Percentiles rank a stretch among this genome's conserved stretches.
Conservation (phyloP, 1,140 invertebrate species). For the Gonatopus flavifemur region DNA sequence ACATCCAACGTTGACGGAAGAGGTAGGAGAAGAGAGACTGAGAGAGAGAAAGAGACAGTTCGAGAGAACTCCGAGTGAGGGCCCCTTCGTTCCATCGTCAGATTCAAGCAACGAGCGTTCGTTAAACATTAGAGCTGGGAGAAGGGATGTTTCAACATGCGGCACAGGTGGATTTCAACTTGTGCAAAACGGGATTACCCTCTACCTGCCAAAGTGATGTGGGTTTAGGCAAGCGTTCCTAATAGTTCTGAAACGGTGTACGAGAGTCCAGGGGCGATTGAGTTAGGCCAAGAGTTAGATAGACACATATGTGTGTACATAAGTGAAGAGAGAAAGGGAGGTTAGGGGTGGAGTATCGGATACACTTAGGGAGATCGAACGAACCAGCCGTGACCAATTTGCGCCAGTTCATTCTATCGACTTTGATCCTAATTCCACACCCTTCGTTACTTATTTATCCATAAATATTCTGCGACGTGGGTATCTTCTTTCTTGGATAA, state of each 20-base stretch:
- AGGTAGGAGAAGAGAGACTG: not conserved
- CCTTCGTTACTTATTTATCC: conserved; percentile 1
- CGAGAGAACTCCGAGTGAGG: no score
- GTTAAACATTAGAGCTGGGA: no score
- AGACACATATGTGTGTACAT: conserved; percentile 6
- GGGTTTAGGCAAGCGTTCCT: conserved; percentile 32
- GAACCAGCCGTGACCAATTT: conserved; percentile 58
- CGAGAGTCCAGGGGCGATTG: conserved; percentile 24
- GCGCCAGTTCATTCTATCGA: conserved; percentile 46
- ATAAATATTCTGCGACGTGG: no score
- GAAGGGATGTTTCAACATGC: conserved; percentile 4
- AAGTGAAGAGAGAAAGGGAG: not conserved
- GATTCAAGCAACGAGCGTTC: no score
- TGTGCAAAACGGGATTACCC: conserved; percentile 28
- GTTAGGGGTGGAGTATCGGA: conserved; percentile 2
- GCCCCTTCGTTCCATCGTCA: no score
- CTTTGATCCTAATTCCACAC: conserved; percentile 30
- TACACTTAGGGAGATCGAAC: conserved; percentile 39
- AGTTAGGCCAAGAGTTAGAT: conserved; percentile 27
- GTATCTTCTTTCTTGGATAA: not conserved
- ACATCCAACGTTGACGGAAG: no score
- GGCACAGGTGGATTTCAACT: conserved; percentile 24
- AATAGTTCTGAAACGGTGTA: conserved; percentile 43
- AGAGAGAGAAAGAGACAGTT: not conserved
- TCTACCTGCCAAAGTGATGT: conserved; percentile 29